Evolutionary conservation across 2,113 vertebrate species (phyloP), one percentile per base, ranked within the genome.

Genomic region (Empidonax traillii): DNA sequence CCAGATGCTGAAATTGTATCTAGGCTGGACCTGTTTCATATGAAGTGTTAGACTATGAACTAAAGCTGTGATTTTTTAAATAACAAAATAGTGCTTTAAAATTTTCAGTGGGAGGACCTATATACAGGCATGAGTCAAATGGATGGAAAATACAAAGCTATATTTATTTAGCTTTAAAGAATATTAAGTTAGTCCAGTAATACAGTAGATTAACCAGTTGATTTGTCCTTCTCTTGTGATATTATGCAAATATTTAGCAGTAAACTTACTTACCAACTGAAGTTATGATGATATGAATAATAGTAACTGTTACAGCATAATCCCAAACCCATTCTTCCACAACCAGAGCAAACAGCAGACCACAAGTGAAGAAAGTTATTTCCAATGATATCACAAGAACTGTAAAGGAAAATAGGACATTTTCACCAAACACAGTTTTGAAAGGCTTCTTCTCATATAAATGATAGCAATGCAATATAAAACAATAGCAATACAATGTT

Each of bases 251-350:
- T 88, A n/a, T 83, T 89, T 82, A 94, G 55, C 63, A 58, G 44
- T 77, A 90, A 94, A 46, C 49, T 95, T 94, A 98, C 98, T 98
- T 97, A 99, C 98, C 98, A 0, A 92, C 72, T 77, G 98, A 98
- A 81, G 98, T 99, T 95, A 99, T 92, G 51, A 97, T 68, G 59
- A 99, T 94, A 66, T 99, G 99, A 85, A 99, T 87, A 49, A 98
- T 15, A 39, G 98, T 98, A 91, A 99, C 97, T 7, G 98, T 99
- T 87, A 99, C 69, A 44, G 98, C 98, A 28, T 99, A 99, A 94
- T 99, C 98, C 98, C 98, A 99, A 73, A 99, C 98, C 97, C 98
- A 98, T 94, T 98, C 98, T 96, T 97, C 98, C 85, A 99, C 98
- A 92, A 99, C 96, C 35, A 98, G 97, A 44, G 98, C 98, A 93